Evolutionary conservation across 2,113 vertebrate genomes (phyloP).

Genomic region (Alethe diademata): DNA sequence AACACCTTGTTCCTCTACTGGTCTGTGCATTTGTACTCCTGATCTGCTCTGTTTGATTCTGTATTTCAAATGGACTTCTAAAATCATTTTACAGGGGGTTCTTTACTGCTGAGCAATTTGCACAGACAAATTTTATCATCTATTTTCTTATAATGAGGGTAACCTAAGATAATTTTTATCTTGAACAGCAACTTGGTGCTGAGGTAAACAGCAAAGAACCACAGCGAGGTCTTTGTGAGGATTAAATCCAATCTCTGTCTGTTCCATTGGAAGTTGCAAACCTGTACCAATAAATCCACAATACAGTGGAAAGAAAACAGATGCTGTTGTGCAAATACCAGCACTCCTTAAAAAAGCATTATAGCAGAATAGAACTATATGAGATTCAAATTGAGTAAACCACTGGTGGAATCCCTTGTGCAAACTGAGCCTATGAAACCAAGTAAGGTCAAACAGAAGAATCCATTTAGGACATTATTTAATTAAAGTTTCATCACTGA

Average conservation of each 20-base stretch:
- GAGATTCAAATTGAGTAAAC: background rate
- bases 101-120: background rate
- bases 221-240: background rate
- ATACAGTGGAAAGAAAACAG: background rate
- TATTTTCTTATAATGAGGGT: background rate
- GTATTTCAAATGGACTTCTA: background rate
- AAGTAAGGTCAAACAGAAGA: background rate
- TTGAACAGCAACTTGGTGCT: background rate
- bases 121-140: background rate
- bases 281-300: background rate
- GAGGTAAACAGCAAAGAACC: background rate
- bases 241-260: background rate
- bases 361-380: background rate
- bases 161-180: background rate
- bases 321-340: background rate
- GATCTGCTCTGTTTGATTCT: background rate
- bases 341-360: background rate
- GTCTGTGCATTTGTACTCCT: background rate
- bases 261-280: background rate
- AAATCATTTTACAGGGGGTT: background rate
- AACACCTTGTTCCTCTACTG: background rate
- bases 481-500: conserved; percentile 26
- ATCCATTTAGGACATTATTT: conserved; percentile 16
- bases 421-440: background rate
- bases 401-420: background rate